A percentile compares a stretch with the other conserved stretches of the same genome.
phyloP scores from a whole-genome alignment of 1,140 invertebrate species.

The Trichogramma pretiosum region DNA sequence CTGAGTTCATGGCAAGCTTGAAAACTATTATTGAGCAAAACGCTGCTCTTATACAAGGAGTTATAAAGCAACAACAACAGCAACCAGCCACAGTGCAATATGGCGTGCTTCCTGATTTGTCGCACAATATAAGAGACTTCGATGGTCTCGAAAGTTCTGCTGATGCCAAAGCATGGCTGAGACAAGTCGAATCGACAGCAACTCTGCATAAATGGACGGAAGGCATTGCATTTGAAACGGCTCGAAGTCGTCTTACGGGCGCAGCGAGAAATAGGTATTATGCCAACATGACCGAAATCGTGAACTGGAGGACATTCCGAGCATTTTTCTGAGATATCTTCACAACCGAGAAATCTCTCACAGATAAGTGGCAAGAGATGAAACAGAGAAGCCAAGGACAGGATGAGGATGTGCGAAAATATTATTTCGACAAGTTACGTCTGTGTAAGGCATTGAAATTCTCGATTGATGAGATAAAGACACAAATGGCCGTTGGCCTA shows the following conservation, averaged over 20 bases:
- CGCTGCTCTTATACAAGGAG: too few species aligned
- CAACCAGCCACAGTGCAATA: background rate
- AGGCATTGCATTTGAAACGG: conserved; percentile 14
- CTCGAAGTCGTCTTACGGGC: conserved; percentile 3
- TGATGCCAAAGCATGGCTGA: conserved; percentile 7
- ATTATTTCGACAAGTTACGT: too few species aligned
- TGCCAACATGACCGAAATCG: conserved; percentile 4
- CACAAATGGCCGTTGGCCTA: conserved; percentile 11
- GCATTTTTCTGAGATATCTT: conserved; percentile 6
- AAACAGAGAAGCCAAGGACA: background rate
- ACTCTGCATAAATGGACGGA: conserved; percentile 8
- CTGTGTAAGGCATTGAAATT: too few species aligned
- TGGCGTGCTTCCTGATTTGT: conserved; percentile 14
- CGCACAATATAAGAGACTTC: conserved; percentile 13
- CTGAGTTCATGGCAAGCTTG: too few species aligned
- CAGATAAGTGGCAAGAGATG: conserved; percentile 12
- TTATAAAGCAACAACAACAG: too few species aligned
- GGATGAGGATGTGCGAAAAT: too few species aligned
- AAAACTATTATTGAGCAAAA: too few species aligned
- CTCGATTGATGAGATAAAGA: conserved; percentile 11
- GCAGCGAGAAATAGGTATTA: conserved; percentile 17
- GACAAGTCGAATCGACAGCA: conserved; percentile 15
- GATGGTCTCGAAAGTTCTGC: conserved; percentile 8
- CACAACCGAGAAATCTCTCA: conserved; percentile 3
- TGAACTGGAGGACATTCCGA: conserved; percentile 9